Evolutionary conservation across 2,888 invertebrate genomes (phyloP), one percentile per base, ranked within the genome.

Genomic region (Acheta domesticus): DNA sequence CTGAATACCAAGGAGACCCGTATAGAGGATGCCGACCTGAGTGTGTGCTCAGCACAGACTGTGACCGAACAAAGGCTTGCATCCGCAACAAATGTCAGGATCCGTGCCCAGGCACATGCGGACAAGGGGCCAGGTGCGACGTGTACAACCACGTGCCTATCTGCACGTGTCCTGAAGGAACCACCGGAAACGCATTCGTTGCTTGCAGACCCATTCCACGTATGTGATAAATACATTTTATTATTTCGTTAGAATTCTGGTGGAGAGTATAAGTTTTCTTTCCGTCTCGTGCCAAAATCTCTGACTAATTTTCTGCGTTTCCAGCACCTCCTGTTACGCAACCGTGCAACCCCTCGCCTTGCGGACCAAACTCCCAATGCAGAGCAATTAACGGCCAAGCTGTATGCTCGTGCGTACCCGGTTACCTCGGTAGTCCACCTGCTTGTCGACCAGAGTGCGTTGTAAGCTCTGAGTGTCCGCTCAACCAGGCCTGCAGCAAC

Each of bases 1-100:
- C 88, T n/a, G 93, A 93, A 83, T 93, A 92, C 85, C 89, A 90
- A 80, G 94, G 94, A 75, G 92, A 94, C 86, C 93, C 93, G 23
- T 90, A 91, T 81, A 86, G 90, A 82, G 91, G 91, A 1, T 93
- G 93, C 84, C 88, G 92, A 82, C 93, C 93, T 20, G 92, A 93
- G 87, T 93, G 93, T 85, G 91, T 93, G 2, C 86, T 92, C 11
- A 93, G 90, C 84, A 88, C 89, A 1, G 93, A 93, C 85, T 93
- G 93, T 84, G 85, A 89, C 48, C 87, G 90, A 84, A 89, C 91
- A 83, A 91, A 89, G 83, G 91, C 92, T 77, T 93, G 93, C 84
- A 88, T 91, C 21, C 87, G 88, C 85, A 91, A 92, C 84, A 92
- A 93, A 86, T 94, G 93, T 84, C 82, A 88, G 4, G 90, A 93